These are phyloP conservation scores for Bedellia somnulentella DNA, from an alignment of 2,888 invertebrate species.

Conservation along the genomic window DNA sequence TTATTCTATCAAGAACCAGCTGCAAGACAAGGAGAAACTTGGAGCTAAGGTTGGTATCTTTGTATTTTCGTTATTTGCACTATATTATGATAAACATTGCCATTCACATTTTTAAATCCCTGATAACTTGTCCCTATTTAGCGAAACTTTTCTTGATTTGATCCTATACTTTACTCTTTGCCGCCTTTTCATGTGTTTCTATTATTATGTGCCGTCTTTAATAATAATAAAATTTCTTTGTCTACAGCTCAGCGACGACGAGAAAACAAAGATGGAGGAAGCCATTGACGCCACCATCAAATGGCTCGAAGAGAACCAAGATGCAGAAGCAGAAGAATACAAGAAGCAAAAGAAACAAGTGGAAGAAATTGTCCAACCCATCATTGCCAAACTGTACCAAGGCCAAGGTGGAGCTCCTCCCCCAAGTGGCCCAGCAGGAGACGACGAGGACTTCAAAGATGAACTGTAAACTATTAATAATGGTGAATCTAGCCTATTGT, in stretches of 20 bases:
- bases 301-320: conserved; percentile 95
- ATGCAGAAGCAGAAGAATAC: conserved; percentile 89
- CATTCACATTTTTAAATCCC: no score
- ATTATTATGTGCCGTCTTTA: no score
- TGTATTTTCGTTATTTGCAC: not conserved
- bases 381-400: conserved; percentile 95
- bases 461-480: conserved; percentile 68
- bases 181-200: no score
- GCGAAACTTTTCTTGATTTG: no score
- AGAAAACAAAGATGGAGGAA: conserved; percentile 92
- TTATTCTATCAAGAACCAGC: conserved; percentile 96
- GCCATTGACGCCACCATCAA: conserved; percentile 97
- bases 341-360: conserved; percentile 94
- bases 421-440: conserved; percentile 66
- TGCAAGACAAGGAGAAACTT: conserved; percentile 95
- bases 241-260: conserved; percentile 70
- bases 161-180: no score
- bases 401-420: conserved; percentile 80
- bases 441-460: conserved; percentile 79
- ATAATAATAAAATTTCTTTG: no score
- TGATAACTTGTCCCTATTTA: no score
- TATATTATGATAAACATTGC: no score
- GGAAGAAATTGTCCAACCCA: conserved; percentile 94
- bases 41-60: conserved; percentile 73
- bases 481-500: conserved; percentile 44